Percentiles rank a stretch among this genome's conserved stretches.
Conservation (phyloP, 2,888 invertebrate genomes). For the Hylaea fasciaria region DNA sequence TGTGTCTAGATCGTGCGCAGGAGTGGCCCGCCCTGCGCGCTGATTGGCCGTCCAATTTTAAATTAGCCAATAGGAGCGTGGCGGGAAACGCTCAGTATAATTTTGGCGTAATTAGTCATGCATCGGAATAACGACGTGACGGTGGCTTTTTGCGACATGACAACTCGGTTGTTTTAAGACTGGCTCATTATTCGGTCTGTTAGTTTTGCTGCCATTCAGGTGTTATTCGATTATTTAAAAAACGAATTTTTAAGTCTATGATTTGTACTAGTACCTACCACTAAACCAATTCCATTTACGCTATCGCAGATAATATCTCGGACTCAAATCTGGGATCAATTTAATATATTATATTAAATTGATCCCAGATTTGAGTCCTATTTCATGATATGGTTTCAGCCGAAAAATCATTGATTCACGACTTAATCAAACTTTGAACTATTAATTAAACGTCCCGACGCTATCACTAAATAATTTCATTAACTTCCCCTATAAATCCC, state of each 20-base stretch:
- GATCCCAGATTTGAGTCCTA: too few relatives aligned
- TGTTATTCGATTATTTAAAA: conserved; percentile 1
- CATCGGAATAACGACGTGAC: conserved; percentile 61
- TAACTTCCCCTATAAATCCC: conserved; percentile 40
- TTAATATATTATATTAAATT: too few relatives aligned
- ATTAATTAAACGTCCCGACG: conserved; percentile 14
- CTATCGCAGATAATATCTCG: too few relatives aligned
- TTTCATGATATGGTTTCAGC: too few relatives aligned
- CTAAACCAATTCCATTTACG: too few relatives aligned
- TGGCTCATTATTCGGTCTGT: conserved; percentile 41
- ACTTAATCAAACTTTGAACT: background rate
- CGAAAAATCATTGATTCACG: background rate
- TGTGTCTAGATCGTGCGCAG: conserved; percentile 70
- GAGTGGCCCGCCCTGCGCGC: conserved; percentile 75
- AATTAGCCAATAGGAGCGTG: conserved; percentile 69
- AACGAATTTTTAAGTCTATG: background rate
- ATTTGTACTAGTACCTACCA: too few relatives aligned
- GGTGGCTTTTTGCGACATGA: conserved; percentile 42
- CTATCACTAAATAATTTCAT: conserved; percentile 36
- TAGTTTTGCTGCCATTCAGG: conserved; percentile 22
- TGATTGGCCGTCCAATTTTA: conserved; percentile 74
- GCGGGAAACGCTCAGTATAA: conserved; percentile 67
- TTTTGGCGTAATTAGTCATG: conserved; percentile 84
- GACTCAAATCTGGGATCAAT: too few relatives aligned
- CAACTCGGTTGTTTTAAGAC: conserved; percentile 46